Evolutionary conservation across 2,797 vertebrate genomes (phyloP), one percentile per base, ranked within the genome.

Genomic region (Arnoldichthys spilopterus): DNA sequence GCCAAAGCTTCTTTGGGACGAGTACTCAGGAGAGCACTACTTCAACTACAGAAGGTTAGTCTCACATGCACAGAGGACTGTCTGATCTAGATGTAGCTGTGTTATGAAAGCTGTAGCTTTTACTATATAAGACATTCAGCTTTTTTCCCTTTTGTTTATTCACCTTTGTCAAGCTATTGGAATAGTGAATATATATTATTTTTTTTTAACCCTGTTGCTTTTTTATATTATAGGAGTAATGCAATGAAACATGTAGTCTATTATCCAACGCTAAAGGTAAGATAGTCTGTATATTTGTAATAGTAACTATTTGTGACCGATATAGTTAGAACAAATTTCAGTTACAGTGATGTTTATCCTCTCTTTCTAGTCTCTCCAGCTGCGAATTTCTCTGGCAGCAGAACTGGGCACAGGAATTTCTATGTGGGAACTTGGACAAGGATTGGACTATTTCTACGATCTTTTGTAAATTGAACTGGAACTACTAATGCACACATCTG

Each of bases 381-480:
- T 94, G 77, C 95, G 96, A 77, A 88, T 98, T 83, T 92, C 94
- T 54, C 92, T 99, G 82, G 98, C 98, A 6, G 85, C 89, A 78
- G 96, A 98, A 88, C 84, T 99, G 88, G 96, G 96, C 12, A 97
- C 97, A 45, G 98, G 98, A 79, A 84, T 99, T 86, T 96, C 98
- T 85, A 91, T 99, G 88, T 99, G 98, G 98, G 98, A 99, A 89
- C 86, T 99, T 81, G 98, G 98, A 90, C 98, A 99, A 93, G 98
- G 98, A 88, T 92, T 99, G 93, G 97, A 99, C 90, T 99, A 99
- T 93, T 99, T 99, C 91, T 99, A 98, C 76, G 98, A 99, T 86
- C 94, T 99, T 59, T 91, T 98, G 85, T 97, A 90, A 95, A 80
- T 26, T 30, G 40, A 59, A 54, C 75, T 7, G 61, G 12, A 26